These are phyloP conservation scores for Tipula unca DNA, from an alignment of 2,888 invertebrate species.

Conservation along the genomic window DNA sequence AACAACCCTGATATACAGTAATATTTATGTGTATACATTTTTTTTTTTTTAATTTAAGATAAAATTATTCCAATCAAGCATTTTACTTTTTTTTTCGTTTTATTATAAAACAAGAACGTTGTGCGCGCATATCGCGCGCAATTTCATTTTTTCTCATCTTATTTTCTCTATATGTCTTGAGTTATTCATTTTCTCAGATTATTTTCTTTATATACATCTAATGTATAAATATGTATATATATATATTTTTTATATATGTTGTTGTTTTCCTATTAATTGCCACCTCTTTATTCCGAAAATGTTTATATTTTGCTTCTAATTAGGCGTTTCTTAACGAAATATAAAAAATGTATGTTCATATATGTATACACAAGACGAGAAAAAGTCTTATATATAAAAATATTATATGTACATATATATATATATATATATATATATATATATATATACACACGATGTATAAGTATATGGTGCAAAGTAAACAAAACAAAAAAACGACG, in stretches of 20 bases:
- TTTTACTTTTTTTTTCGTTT: not conserved
- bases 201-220: not conserved
- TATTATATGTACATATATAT: not conserved
- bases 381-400: not conserved
- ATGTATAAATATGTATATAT: not conserved
- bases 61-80: not conserved
- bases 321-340: not conserved
- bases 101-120: not conserved
- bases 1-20: no score
- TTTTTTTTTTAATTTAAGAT: not conserved
- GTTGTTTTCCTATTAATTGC: not conserved
- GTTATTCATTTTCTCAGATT: not conserved
- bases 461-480: not conserved
- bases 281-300: not conserved
- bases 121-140: not conserved
- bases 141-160: not conserved
- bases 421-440: not conserved
- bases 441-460: not conserved
- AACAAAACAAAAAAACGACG: not conserved
- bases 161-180: not conserved
- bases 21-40: not conserved
- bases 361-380: not conserved
- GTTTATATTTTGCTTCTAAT: not conserved
- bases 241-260: not conserved
- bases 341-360: not conserved